Percentiles rank a stretch among this genome's conserved stretches.
Conservation (phyloP, 2,113 vertebrate species). For the Ivindomyrus marchei region DNA sequence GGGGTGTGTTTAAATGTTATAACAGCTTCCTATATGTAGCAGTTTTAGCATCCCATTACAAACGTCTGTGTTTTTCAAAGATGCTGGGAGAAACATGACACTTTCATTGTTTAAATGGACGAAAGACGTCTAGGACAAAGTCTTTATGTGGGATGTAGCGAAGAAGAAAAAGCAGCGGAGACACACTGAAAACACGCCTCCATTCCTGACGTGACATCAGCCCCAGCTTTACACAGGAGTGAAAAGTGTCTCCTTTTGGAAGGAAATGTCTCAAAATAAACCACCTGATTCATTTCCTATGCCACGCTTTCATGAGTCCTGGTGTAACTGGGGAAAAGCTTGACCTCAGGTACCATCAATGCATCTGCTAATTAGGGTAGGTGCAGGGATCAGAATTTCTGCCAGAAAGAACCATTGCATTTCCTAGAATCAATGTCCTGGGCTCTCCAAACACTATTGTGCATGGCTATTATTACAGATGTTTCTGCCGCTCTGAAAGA, state of each 20-base stretch:
- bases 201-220: not conserved
- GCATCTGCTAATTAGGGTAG: not conserved
- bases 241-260: not conserved
- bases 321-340: not conserved
- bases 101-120: not conserved
- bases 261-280: not conserved
- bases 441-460: not conserved
- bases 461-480: not conserved
- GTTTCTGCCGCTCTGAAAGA: not conserved
- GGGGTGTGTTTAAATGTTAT: not conserved
- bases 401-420: not conserved
- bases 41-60: not conserved
- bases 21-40: not conserved
- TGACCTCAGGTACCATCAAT: not conserved
- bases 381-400: not conserved
- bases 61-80: not conserved
- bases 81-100: not conserved
- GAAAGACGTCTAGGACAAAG: not conserved
- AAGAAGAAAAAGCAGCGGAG: not conserved
- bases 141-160: not conserved
- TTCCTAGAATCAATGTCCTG: not conserved
- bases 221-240: not conserved
- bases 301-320: not conserved
- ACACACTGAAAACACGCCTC: not conserved
- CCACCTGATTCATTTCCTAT: not conserved